These are phyloP conservation scores for Perca schrenkii DNA, from an alignment of 2,113 vertebrate genomes.

Conservation along the genomic window DNA sequence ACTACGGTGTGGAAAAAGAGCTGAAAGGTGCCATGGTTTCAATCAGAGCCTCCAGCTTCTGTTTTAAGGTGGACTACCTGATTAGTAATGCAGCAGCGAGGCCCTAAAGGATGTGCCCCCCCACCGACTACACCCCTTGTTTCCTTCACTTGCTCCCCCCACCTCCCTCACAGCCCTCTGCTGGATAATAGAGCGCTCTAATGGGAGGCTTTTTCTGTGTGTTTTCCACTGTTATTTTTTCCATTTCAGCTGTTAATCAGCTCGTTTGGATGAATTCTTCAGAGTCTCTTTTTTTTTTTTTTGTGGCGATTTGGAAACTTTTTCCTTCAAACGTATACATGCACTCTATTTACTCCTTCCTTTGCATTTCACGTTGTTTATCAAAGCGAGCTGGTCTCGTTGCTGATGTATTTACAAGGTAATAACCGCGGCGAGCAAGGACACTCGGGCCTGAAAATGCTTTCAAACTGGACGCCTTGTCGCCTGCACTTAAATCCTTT, in stretches of 20 bases:
- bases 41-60: neutral
- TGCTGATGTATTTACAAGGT: conserved; percentile 9
- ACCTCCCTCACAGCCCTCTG: neutral
- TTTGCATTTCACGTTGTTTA: conserved; percentile 3
- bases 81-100: conserved; percentile 11
- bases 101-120: neutral
- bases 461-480: conserved; percentile 17
- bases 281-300: neutral
- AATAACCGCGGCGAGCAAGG: conserved; percentile 9
- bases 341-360: too few relatives aligned
- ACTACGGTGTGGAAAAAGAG: too few relatives aligned
- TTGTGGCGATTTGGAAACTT: neutral
- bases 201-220: neutral
- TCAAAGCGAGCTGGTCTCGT: neutral
- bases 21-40: too few relatives aligned
- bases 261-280: neutral
- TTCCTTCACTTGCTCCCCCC: too few relatives aligned
- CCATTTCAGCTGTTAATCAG: neutral
- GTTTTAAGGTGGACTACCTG: conserved; percentile 17
- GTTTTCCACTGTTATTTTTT: too few relatives aligned
- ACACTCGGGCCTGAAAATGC: conserved; percentile 33
- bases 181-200: conserved; percentile 5
- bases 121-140: neutral
- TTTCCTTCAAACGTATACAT: neutral
- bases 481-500: neutral